phyloP scores from a whole-genome alignment of 2,113 vertebrate species.

The Poecile atricapillus region DNA sequence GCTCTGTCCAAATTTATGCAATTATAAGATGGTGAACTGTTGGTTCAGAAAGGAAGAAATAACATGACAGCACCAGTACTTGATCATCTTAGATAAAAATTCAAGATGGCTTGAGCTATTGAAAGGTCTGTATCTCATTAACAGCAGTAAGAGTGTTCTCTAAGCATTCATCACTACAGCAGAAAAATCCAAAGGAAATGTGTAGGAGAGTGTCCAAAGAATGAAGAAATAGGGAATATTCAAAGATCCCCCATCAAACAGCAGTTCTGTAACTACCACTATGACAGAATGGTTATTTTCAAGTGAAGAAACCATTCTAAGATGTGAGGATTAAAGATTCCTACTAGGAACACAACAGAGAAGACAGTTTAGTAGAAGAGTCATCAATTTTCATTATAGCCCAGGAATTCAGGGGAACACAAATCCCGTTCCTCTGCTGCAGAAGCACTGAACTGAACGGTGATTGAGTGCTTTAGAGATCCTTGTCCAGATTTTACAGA shows the following conservation, averaged over 20 bases:
- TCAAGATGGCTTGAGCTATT: neutral
- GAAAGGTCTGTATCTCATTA: neutral
- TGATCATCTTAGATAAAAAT: neutral
- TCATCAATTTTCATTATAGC: neutral
- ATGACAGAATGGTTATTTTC: neutral
- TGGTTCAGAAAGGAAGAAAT: neutral
- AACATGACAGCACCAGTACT: neutral
- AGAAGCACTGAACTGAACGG: rapidly evolving
- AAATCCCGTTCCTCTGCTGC: neutral
- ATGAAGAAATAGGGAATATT: neutral
- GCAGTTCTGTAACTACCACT: neutral
- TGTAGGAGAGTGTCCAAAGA: neutral
- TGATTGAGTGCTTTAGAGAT: neutral
- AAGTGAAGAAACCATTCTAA: neutral
- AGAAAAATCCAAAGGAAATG: neutral
- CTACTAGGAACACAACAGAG: neutral
- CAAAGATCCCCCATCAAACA: neutral
- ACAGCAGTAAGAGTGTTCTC: neutral
- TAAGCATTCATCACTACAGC: neutral
- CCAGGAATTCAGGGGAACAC: neutral
- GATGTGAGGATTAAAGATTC: neutral
- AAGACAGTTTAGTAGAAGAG: neutral
- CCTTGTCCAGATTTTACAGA: rapidly evolving
- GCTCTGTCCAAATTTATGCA: neutral
- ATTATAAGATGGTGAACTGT: neutral